phyloP scores from a whole-genome alignment of 2,888 invertebrate genomes.

The Leptothorax acervorum region DNA sequence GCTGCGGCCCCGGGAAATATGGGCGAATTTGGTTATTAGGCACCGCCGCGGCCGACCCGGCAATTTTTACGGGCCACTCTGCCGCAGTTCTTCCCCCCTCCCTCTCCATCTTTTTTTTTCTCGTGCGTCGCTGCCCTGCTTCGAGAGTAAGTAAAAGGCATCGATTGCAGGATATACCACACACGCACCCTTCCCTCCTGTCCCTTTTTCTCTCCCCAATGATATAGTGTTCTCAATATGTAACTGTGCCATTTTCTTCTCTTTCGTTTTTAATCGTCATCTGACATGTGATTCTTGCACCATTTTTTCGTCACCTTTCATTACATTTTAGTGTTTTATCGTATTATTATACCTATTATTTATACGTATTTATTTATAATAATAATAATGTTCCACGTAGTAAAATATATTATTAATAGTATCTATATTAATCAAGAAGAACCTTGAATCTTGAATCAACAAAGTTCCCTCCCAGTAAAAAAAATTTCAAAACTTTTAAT shows the following conservation, averaged over 20 bases:
- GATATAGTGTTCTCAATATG: conserved; percentile 11
- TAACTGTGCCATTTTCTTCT: not conserved
- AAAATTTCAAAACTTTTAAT: conserved; percentile 1
- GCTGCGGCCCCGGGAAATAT: conserved; percentile 38
- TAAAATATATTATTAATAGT: not conserved
- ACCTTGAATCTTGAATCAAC: not conserved
- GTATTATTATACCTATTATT: not conserved
- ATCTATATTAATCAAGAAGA: not conserved
- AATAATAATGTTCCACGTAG: no score
- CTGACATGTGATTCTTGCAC: not conserved
- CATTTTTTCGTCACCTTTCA: not conserved
- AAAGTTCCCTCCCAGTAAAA: not conserved
- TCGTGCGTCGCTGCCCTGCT: not conserved
- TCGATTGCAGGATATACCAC: conserved; percentile 23
- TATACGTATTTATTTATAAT: not conserved
- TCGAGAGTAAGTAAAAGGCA: conserved; percentile 37
- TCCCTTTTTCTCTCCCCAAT: not conserved
- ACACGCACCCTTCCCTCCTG: not conserved
- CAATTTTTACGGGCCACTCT: conserved; percentile 47
- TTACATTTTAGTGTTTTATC: not conserved
- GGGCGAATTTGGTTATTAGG: conserved; percentile 57
- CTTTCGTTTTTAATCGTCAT: not conserved
- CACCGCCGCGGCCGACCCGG: conserved; percentile 27
- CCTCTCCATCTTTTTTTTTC: not conserved
- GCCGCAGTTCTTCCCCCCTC: not conserved